Conservation (phyloP, 2,888 invertebrate species). For the Geotrupes spiniger region DNA sequence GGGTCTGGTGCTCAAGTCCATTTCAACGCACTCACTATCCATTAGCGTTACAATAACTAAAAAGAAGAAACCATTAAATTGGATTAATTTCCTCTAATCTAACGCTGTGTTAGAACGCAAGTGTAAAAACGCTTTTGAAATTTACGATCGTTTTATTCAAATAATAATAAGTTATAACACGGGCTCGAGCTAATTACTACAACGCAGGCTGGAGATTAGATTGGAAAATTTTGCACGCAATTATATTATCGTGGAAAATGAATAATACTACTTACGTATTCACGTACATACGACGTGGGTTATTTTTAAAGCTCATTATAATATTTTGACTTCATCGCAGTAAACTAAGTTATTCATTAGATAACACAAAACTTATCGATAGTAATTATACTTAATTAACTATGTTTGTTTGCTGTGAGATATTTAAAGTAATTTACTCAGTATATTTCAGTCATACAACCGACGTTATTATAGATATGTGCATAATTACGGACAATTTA, state of each 20-base stretch:
- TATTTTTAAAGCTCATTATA: not conserved
- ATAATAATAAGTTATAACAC: not conserved
- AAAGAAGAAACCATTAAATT: not conserved
- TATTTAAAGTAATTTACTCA: constrained; percentile 9
- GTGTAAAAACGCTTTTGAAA: not conserved
- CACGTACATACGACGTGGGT: not conserved
- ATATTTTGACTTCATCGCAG: not conserved
- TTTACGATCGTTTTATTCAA: constrained; percentile 1
- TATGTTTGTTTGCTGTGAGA: constrained; percentile 3
- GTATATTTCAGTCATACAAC: constrained; percentile 5
- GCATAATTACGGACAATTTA: constrained; percentile 12
- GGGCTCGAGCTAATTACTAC: constrained; percentile 3
- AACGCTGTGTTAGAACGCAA: not conserved
- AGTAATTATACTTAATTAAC: constrained; percentile 14
- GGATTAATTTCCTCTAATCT: not conserved
- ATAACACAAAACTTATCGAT: constrained; percentile 12
- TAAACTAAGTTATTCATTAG: constrained; percentile 3
- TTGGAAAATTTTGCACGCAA: constrained; percentile 4
- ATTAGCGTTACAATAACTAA: constrained; percentile 13
- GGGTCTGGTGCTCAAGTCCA: constrained; percentile 55
- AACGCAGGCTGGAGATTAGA: constrained; percentile 1
- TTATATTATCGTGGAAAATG: constrained; percentile 1
- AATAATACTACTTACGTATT: constrained; percentile 2
- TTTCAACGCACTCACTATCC: constrained; percentile 39
- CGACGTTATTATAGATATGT: constrained; percentile 4